Conservation (phyloP, 2,797 vertebrate genomes). For the Lacerta bilineata region DNA sequence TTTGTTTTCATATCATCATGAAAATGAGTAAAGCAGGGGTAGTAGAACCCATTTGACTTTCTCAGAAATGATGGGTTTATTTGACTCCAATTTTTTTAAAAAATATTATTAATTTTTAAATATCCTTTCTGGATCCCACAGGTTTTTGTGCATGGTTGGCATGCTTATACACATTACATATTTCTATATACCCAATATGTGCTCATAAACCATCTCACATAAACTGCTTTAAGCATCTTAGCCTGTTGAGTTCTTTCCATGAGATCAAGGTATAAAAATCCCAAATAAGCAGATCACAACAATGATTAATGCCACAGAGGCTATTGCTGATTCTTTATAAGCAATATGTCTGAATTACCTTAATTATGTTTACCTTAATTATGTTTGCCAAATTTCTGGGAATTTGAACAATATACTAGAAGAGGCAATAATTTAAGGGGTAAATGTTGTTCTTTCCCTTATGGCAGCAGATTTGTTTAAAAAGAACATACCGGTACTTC, state of each 20-base stretch:
- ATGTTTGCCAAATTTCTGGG: not conserved
- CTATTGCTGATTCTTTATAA: not conserved
- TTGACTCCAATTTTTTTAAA: not conserved
- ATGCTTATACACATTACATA: not conserved
- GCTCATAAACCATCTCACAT: not conserved
- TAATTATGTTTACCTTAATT: not conserved
- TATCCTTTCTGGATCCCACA: not conserved
- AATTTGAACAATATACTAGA: constrained; percentile 8
- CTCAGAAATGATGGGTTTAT: not conserved
- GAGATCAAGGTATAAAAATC: not conserved
- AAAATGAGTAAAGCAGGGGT: not conserved
- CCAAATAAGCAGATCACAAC: not conserved
- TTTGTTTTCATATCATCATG: not conserved
- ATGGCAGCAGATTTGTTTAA: not conserved
- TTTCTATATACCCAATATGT: constrained; percentile 4
- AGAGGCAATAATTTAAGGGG: not conserved
- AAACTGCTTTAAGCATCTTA: not conserved
- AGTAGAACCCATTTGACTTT: not conserved
- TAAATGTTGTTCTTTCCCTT: not conserved
- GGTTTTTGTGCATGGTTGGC: not conserved
- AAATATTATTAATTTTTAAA: not conserved
- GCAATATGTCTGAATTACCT: not conserved
- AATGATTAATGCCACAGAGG: not conserved
- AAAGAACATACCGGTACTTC: not conserved
- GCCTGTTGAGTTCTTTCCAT: not conserved